A percentile compares a stretch with the other conserved stretches of the same genome.
Evolutionary conservation across 1,140 invertebrate species (phyloP).

Genomic region (Ostrea edulis): DNA sequence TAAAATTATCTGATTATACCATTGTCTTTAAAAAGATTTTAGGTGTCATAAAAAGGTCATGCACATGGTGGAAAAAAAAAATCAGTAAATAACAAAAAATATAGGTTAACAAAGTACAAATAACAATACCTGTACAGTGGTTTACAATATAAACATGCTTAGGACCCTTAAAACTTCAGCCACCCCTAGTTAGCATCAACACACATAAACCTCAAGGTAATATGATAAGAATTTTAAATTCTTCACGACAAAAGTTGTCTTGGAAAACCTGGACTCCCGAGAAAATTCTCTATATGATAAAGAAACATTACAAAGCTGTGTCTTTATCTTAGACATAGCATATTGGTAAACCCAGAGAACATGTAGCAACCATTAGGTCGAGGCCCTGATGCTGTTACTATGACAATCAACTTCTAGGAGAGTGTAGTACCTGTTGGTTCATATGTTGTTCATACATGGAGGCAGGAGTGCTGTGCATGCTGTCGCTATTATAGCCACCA

Average conservation of each 20-base stretch:
- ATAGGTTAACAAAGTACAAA: slow-evolving; percentile 25
- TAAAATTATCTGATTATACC: slow-evolving; percentile 30
- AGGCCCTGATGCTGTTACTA: background rate
- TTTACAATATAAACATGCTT: slow-evolving; percentile 37
- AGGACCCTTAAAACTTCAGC: background rate
- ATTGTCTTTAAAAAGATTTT: slow-evolving; percentile 7
- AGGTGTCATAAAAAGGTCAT: background rate
- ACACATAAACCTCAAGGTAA: slow-evolving; percentile 2
- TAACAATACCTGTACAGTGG: background rate
- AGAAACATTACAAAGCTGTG: background rate
- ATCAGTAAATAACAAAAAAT: background rate
- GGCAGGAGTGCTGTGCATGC: slow-evolving; percentile 80
- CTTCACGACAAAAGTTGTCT: background rate
- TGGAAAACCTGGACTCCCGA: background rate
- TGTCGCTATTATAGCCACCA: slow-evolving; percentile 84
- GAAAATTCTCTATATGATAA: background rate
- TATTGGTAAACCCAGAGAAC: background rate
- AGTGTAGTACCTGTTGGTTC: slow-evolving; percentile 86
- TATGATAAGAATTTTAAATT: background rate
- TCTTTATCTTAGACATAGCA: background rate
- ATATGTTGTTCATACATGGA: slow-evolving; percentile 91
- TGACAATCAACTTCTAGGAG: slow-evolving; percentile 54
- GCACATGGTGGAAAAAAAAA: background rate
- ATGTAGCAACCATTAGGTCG: background rate
- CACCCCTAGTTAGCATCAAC: background rate